Evolutionary conservation across 2,888 invertebrate genomes (phyloP).

Genomic region (Pardosa pseudoannulata): DNA sequence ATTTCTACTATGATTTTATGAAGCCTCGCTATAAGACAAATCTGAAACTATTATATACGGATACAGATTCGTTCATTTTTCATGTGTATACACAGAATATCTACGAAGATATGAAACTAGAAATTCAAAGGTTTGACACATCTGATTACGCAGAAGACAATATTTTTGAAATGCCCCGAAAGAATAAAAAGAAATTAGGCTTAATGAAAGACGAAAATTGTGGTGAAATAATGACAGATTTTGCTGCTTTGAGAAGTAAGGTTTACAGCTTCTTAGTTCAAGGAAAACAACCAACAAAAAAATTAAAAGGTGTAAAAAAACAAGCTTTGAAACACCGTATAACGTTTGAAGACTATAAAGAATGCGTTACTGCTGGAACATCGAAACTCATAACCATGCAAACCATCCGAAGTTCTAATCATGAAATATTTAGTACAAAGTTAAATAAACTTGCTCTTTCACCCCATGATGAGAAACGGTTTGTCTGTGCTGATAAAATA

Average conservation of each 20-base stretch:
- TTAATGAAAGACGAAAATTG: too few relatives aligned
- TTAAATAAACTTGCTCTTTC: constrained; percentile 24
- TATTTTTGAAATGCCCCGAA: neutral
- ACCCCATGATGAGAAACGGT: constrained; percentile 11
- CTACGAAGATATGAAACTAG: neutral
- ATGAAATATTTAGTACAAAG: too few relatives aligned
- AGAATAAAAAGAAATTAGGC: constrained; percentile 18
- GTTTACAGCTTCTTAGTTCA: too few relatives aligned
- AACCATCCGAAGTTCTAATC: too few relatives aligned
- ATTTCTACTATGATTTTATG: constrained; percentile 73
- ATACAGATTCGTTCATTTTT: too few relatives aligned
- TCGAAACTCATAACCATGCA: neutral
- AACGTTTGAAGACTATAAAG: neutral
- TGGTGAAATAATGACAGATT: too few relatives aligned
- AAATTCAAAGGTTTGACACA: constrained; percentile 15
- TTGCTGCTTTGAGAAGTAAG: too few relatives aligned
- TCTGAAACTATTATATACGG: too few relatives aligned
- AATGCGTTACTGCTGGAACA: neutral
- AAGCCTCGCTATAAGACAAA: too few relatives aligned
- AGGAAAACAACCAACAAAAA: too few relatives aligned
- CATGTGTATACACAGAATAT: constrained; percentile 64
- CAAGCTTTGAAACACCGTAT: neutral
- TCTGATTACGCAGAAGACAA: constrained; percentile 5
- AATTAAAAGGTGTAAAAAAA: too few relatives aligned
- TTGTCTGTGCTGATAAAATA: neutral